A percentile compares a stretch with the other conserved stretches of the same genome.
phyloP scores from a whole-genome alignment of 1,140 invertebrate species.

The Dendrolimus punctatus region DNA sequence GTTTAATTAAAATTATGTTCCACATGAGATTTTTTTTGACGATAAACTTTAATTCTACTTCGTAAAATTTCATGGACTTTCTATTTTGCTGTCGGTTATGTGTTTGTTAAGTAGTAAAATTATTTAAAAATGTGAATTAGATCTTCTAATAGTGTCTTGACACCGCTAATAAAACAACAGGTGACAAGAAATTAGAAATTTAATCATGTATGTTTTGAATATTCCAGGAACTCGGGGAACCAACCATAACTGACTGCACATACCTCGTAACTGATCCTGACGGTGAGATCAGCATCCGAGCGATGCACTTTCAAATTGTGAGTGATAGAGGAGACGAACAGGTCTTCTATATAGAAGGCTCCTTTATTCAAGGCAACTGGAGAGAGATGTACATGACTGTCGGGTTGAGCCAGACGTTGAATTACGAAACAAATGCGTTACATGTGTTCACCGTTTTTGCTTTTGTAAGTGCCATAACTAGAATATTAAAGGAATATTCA shows the following conservation, averaged over 20 bases:
- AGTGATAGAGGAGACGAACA: constrained; percentile 40
- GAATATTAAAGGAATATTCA: neutral
- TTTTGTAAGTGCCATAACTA: constrained; percentile 31
- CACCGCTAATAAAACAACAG: constrained; percentile 4
- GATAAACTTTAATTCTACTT: too few relatives aligned
- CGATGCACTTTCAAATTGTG: constrained; percentile 51
- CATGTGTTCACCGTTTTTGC: constrained; percentile 62
- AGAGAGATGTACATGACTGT: constrained; percentile 50
- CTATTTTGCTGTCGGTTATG: too few relatives aligned
- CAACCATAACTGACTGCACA: constrained; percentile 45
- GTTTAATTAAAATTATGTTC: too few relatives aligned
- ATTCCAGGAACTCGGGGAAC: constrained; percentile 52
- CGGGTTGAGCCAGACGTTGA: constrained; percentile 26
- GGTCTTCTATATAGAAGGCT: constrained; percentile 39
- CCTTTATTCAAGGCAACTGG: constrained; percentile 26
- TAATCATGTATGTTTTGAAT: neutral
- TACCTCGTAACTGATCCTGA: constrained; percentile 64
- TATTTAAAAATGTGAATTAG: too few relatives aligned
- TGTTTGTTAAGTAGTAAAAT: too few relatives aligned
- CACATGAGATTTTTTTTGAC: too few relatives aligned
- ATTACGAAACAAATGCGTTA: constrained; percentile 48
- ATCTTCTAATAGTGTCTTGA: neutral
- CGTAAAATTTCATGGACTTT: too few relatives aligned
- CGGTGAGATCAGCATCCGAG: constrained; percentile 56
- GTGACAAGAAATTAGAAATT: neutral